Evolutionary conservation across 2,113 vertebrate species (phyloP), one percentile per base, ranked within the genome.

Genomic region (Piliocolobus tephrosceles): DNA sequence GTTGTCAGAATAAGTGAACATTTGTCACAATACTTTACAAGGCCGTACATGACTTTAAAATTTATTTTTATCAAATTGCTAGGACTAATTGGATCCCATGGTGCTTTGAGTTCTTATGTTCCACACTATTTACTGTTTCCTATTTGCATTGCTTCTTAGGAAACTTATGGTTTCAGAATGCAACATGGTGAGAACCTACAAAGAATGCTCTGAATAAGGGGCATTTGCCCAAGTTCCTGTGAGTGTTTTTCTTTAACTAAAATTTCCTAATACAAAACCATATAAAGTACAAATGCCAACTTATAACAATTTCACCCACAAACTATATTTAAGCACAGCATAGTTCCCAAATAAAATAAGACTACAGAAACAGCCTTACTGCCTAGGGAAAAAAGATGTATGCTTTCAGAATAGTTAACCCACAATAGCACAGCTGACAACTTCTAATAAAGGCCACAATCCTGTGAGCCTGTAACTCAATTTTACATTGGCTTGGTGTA

Each of bases 261-360:
- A 75, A 81, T 97, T 98, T 98, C 95, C 91, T 92, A 91, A 88
- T 70, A 95, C 45, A 80, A 97, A 97, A 93, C 75, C 97, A 98
- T 88, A 90, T 91, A 97, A 97, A 89, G 70, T 64, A 0, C 0
- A 38, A 86, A 93, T 82, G 88, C 82, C 97, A 96, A 96, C 86
- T 85, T 95, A 97, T 88, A 96, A 96, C 95, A 96, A 96, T 96
- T 97, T 97, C 88, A 82, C 75, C 89, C 96, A 92, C 96, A 97
- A 97, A 91, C 93, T 98, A 84, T 97, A 96, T 98, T 96, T 98
- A 96, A 97, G 87, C 47, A 91, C 27, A 38, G 78, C 0, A 0
- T 55, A 95, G 85, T 82, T 95, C 91, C 52, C 98, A 95, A 97
- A 97, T 97, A 98, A 96, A 98, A 96, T 79, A 91, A 97, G 66